Evolutionary conservation across 1,140 invertebrate species (phyloP), one percentile per base, ranked within the genome.

Genomic region (Andricus grossulariae): DNA sequence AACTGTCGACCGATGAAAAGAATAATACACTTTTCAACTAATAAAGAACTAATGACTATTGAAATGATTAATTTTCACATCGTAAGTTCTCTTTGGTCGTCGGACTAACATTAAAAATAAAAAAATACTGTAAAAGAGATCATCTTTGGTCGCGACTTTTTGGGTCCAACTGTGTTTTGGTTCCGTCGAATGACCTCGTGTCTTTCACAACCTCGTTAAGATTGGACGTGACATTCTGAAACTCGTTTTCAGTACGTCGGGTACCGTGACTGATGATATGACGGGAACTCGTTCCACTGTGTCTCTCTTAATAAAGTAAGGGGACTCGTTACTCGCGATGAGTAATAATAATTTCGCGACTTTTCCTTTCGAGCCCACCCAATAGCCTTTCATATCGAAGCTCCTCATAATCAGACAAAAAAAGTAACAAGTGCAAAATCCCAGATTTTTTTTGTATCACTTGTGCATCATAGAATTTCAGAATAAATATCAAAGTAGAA

Each of bases 281-380:
- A 60, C 57, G 25, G 57, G 57, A 60, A 60, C 57, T 60, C 57
- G 57, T 60, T 60, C 32, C 57, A 60, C 57, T 15, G 57, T 60
- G 16, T 39, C 25, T 39, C 25, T 60, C 57, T 60, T 60, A 66
- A 45, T 39, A 66, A 66, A 66, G 15, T 32, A 66, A 66, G 15
- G 25, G n/a, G 25, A 66, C 60, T 39, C 60, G 32, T 66, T 66
- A 66, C 60, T 66, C 60, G 25, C 60, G 60, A 66, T 66, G 60
- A 66, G 60, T 66, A 66, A 66, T 66, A 66, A 66, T 66, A 39
- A 66, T 66, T 66, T 66, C n/a, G 60, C 60, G 60, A 39, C 60
- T 66, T 66, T 66, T 66, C 60, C 60, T 45, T 66, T 66, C 15
- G 21, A 12, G 32, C 32, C 60, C 60, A 66, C 60, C 60, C 60